Percentiles rank a stretch among this genome's conserved stretches.
These are phyloP conservation scores for Aix galericulata DNA, from an alignment of 2,113 vertebrate species.

Conservation along the genomic window DNA sequence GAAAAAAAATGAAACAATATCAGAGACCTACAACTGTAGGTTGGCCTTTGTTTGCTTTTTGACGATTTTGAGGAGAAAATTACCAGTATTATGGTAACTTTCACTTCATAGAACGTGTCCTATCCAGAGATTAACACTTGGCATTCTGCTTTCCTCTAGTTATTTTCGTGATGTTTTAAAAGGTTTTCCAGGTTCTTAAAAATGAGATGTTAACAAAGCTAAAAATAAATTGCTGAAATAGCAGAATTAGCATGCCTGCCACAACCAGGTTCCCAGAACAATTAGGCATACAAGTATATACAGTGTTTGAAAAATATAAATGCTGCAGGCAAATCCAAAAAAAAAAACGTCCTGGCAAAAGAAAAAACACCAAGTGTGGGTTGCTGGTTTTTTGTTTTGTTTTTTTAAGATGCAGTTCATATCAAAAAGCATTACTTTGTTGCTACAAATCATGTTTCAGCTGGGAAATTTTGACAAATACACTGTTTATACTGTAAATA, in stretches of 20 bases:
- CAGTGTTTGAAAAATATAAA: neutral
- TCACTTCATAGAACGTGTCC: neutral
- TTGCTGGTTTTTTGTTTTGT: neutral
- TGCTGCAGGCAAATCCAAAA: neutral
- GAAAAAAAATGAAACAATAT: neutral
- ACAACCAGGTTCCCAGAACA: neutral
- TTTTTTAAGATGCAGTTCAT: neutral
- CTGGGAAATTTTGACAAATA: neutral
- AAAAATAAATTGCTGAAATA: constrained; percentile 18
- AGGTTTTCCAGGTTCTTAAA: constrained; percentile 10
- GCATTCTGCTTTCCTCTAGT: neutral
- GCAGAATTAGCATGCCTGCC: constrained; percentile 4
- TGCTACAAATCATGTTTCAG: neutral
- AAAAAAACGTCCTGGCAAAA: neutral
- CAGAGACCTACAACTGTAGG: neutral
- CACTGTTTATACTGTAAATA: neutral
- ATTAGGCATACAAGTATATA: neutral
- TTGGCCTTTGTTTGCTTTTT: neutral
- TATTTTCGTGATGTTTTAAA: neutral
- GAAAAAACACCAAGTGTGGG: neutral
- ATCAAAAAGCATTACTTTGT: neutral
- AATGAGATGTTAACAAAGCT: neutral
- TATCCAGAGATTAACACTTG: neutral
- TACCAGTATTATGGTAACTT: neutral
- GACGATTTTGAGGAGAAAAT: neutral